Evolutionary conservation across 2,797 vertebrate genomes (phyloP), one percentile per base, ranked within the genome.

Genomic region (Perodicticus potto): DNA sequence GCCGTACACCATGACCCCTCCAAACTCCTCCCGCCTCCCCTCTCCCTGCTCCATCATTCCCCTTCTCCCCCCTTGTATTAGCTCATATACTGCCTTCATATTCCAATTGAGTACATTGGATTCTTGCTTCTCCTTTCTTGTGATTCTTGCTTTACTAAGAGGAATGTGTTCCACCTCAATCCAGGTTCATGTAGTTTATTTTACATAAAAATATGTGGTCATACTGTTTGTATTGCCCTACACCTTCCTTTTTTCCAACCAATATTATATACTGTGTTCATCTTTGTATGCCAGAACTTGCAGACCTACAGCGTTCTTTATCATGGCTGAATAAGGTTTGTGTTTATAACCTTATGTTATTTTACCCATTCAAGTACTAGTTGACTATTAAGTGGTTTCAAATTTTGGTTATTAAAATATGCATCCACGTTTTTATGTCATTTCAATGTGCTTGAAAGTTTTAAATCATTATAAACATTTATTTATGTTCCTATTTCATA

Each of bases 391-490:
- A n/a, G 4, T 55, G 32, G 53, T 63, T 90, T 90, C n/a, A 27
- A 2, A 45, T 69, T 59, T 63, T 43, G 6, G 20, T 27, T 67
- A 57, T 84, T 93, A 86, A 83, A 72, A 73, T 55, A 59, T 22
- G 0, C 20, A 49, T 37, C 5, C 16, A 7, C 70, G 43, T 65
- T 57, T 87, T 82, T 91, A 80, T 86, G 23, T 74, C 53, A 73
- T 77, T 91, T 87, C 20, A 55, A 23, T 77, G 37, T 81, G 25
- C 29, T 72, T 88, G 17, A 27, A 90, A 49, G 32, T 85, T 65
- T 95, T 93, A 82, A 67, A 82, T 91, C 5, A 86, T 91, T 84
- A 49, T 11, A 69, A 59, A n/a, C 40, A 40, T 72, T 90, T 91
- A 85, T 72, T 49, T 9, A n/a, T 59, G 10, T 95, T 89, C 77